phyloP scores from a whole-genome alignment of 2,888 invertebrate species.

The Latrodectus elegans region DNA sequence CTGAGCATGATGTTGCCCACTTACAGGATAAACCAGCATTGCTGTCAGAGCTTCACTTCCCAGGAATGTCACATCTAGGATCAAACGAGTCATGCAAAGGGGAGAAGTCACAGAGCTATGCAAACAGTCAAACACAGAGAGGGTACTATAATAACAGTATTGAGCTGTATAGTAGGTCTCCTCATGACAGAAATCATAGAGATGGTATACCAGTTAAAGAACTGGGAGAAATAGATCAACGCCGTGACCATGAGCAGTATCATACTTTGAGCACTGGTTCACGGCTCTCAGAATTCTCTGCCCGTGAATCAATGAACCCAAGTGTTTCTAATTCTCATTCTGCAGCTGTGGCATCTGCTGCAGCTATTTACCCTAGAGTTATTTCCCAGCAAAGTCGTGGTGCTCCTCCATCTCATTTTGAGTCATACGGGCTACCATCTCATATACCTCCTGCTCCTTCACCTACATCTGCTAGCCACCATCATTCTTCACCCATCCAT shows the following conservation, averaged over 20 bases:
- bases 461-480: constrained; percentile 21
- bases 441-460: constrained; percentile 27
- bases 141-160: constrained; percentile 33
- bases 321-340: constrained; percentile 40
- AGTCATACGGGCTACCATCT: constrained; percentile 56
- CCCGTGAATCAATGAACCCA: constrained; percentile 58
- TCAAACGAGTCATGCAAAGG: constrained; percentile 56
- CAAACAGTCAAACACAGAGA: constrained; percentile 21
- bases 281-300: constrained; percentile 34
- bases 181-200: constrained; percentile 20
- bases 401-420: constrained; percentile 49
- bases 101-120: constrained; percentile 60
- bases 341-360: constrained; percentile 49
- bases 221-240: constrained; percentile 32
- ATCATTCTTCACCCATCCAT: constrained; percentile 53
- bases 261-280: constrained; percentile 36
- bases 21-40: constrained; percentile 34
- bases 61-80: constrained; percentile 66
- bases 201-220: constrained; percentile 31
- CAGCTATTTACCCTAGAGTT: constrained; percentile 53
- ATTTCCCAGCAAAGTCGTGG: constrained; percentile 32
- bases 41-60: constrained; percentile 32
- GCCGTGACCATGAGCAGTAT: constrained; percentile 47
- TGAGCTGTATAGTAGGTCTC: constrained; percentile 27
- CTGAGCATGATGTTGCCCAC: constrained; percentile 47